Percentiles rank a stretch among this genome's conserved stretches.
These are phyloP conservation scores for Odontophorus gujanensis DNA, from an alignment of 2,113 vertebrate genomes.

Conservation along the genomic window DNA sequence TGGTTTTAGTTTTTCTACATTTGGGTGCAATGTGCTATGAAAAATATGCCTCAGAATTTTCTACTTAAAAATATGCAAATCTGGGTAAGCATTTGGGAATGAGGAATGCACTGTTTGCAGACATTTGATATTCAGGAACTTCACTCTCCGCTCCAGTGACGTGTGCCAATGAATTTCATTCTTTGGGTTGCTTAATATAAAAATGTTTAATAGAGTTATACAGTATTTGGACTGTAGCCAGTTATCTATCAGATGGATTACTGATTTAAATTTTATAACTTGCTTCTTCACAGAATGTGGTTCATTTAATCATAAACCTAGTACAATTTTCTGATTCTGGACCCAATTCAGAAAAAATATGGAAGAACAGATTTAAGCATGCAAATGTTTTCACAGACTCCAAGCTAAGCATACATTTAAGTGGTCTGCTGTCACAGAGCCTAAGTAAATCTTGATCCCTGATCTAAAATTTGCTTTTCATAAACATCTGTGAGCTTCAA, in stretches of 20 bases:
- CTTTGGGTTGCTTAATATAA: neutral
- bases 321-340: neutral
- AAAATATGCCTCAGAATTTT: neutral
- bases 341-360: neutral
- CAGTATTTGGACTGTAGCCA: neutral
- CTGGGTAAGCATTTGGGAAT: neutral
- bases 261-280: neutral
- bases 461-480: constrained; percentile 63
- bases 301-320: neutral
- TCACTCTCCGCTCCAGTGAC: neutral
- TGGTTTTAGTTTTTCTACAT: neutral
- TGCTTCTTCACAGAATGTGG: neutral
- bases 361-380: constrained; percentile 19
- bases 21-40: neutral
- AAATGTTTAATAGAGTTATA: neutral
- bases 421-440: neutral
- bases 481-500: constrained; percentile 46
- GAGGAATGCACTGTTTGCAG: neutral
- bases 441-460: constrained; percentile 45
- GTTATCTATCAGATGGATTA: neutral
- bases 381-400: constrained; percentile 49
- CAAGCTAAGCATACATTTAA: constrained; percentile 43
- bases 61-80: neutral
- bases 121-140: neutral
- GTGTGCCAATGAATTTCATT: neutral